Percentiles rank a stretch among this genome's conserved stretches.
Conservation (phyloP, 2,113 vertebrate species). For the Camelus dromedarius region DNA sequence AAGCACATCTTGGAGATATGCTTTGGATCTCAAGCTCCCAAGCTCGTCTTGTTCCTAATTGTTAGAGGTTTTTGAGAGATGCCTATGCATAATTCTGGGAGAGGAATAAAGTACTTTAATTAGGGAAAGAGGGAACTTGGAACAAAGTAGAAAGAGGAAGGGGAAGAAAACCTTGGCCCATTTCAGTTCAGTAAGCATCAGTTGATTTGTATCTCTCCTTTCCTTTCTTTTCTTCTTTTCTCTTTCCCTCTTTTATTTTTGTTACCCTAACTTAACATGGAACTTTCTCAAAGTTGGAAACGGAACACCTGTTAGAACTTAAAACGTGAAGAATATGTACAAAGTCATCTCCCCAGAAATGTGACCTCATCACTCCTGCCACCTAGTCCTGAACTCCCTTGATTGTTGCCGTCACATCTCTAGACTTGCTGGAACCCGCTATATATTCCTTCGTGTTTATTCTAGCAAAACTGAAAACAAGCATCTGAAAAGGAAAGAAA, state of each 20-base stretch:
- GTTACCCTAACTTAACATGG: background rate
- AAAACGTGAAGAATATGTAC: background rate
- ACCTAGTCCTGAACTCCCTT: background rate
- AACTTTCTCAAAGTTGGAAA: background rate
- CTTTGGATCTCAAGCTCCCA: background rate
- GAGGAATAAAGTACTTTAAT: background rate
- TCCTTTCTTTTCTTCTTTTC: accelerated
- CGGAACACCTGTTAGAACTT: background rate
- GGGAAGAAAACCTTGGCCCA: background rate
- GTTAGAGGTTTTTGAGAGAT: background rate
- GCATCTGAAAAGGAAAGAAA: background rate
- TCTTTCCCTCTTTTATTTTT: background rate
- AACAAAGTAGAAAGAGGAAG: background rate
- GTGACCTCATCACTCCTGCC: background rate
- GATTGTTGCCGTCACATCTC: background rate
- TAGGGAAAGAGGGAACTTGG: background rate
- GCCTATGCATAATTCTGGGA: background rate
- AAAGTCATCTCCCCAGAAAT: background rate
- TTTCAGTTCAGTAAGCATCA: background rate
- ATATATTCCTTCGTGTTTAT: background rate
- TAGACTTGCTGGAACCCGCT: background rate
- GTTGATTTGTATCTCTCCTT: background rate
- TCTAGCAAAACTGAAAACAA: background rate
- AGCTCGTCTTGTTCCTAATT: background rate
- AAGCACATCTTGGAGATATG: background rate